A percentile compares a stretch with the other conserved stretches of the same genome.
Conservation (phyloP, 23 tunicate species). For the Trididemnum miniatum region DNA sequence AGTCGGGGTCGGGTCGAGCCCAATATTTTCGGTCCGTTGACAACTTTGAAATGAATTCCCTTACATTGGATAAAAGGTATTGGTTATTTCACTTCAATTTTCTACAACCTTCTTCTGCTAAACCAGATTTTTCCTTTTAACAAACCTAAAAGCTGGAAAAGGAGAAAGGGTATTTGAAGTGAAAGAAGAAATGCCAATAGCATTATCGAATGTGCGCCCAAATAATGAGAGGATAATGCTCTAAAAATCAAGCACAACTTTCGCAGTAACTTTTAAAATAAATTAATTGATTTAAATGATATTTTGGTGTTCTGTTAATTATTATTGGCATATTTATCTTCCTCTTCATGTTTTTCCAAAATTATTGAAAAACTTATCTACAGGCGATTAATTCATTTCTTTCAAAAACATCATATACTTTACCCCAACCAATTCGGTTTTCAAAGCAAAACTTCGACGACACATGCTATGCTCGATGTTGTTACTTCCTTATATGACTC, state of each 20-base stretch:
- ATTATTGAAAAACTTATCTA: no score
- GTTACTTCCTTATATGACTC: no score
- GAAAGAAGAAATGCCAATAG: slow-evolving; percentile 33
- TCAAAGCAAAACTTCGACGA: no score
- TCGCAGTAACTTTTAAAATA: slow-evolving; percentile 29
- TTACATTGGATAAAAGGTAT: slow-evolving; percentile 24
- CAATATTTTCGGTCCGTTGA: no score
- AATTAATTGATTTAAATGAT: slow-evolving; percentile 17
- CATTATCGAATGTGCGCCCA: slow-evolving; percentile 41
- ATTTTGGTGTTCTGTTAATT: slow-evolving; percentile 27
- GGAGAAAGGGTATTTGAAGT: slow-evolving; percentile 33
- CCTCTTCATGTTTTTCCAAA: no score
- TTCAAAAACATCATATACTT: no score
- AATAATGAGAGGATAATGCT: slow-evolving; percentile 30
- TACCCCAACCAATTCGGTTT: no score
- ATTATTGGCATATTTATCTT: no score
- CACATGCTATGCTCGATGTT: no score
- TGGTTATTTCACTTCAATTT: slow-evolving; percentile 38
- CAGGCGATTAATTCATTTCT: no score
- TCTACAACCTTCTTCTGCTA: slow-evolving; percentile 26
- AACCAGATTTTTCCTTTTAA: slow-evolving; percentile 30
- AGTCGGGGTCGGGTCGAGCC: no score
- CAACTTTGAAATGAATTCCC: slow-evolving; percentile 30
- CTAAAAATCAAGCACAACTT: slow-evolving; percentile 41
- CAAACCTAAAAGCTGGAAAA: slow-evolving; percentile 33